Evolutionary conservation across 1,140 invertebrate species (phyloP).

Genomic region (Drosophila parabipectinata): DNA sequence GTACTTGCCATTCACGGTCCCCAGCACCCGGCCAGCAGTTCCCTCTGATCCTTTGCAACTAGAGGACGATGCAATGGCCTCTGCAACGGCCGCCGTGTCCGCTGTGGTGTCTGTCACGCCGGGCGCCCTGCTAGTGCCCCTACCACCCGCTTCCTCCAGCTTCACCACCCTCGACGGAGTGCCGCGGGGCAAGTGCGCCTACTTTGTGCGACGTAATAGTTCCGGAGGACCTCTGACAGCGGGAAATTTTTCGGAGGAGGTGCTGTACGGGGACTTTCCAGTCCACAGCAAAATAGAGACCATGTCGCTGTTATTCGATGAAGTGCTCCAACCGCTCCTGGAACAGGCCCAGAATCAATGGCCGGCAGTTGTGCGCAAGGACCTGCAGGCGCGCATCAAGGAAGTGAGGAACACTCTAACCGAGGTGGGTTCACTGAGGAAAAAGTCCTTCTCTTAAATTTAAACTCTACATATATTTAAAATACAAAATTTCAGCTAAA

Average conservation of each 20-base stretch:
- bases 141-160: conserved; percentile 71
- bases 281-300: conserved; percentile 86
- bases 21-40: conserved; percentile 71
- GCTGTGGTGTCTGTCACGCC: conserved; percentile 59
- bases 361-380: conserved; percentile 89
- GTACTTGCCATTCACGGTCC: conserved; percentile 61
- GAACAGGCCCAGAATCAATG: conserved; percentile 87
- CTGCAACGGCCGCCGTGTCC: conserved; percentile 46
- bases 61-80: conserved; percentile 31
- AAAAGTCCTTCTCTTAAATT: background rate
- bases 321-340: conserved; percentile 89
- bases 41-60: conserved; percentile 84
- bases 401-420: conserved; percentile 89
- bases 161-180: conserved; percentile 79
- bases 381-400: conserved; percentile 89
- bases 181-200: conserved; percentile 87
- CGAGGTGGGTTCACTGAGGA: conserved; percentile 84
- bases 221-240: conserved; percentile 85
- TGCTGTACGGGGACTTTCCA: conserved; percentile 91
- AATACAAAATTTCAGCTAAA: background rate
- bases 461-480: too few relatives aligned
- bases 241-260: conserved; percentile 86
- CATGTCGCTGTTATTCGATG: conserved; percentile 89
- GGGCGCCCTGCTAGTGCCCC: conserved; percentile 57
- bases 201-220: conserved; percentile 87